Conservation (phyloP, 1,140 invertebrate genomes). For the Heterodera carotae region DNA sequence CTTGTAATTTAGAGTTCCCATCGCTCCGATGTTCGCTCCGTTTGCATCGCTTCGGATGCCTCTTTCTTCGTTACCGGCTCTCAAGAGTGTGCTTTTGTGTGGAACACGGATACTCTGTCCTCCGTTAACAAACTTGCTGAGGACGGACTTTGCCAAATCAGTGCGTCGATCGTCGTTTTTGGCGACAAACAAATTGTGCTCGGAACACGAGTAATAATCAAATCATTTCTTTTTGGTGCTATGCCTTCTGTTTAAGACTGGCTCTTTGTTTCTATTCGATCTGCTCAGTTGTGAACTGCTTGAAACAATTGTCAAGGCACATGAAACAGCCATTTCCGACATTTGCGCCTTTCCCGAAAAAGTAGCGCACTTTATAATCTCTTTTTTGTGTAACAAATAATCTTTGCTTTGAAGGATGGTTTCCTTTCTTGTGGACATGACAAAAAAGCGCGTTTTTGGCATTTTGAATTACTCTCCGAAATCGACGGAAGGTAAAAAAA, state of each 20-base stretch:
- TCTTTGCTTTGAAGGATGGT: constrained; percentile 50
- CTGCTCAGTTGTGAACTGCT: constrained; percentile 77
- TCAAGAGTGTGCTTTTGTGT: constrained; percentile 54
- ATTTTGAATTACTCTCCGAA: constrained; percentile 77
- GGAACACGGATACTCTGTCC: constrained; percentile 48
- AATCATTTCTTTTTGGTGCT: constrained; percentile 11
- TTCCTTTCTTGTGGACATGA: constrained; percentile 77
- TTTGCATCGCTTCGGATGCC: constrained; percentile 84
- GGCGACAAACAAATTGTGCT: constrained; percentile 87
- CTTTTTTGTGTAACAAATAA: constrained; percentile 27
- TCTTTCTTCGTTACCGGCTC: constrained; percentile 65
- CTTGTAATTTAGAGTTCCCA: too few relatives aligned
- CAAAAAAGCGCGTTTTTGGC: constrained; percentile 88
- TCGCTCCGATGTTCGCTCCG: constrained; percentile 80
- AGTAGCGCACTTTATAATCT: constrained; percentile 47
- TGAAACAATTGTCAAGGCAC: constrained; percentile 72
- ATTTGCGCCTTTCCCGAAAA: constrained; percentile 72
- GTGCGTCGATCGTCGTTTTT: constrained; percentile 80
- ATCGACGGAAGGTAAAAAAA: constrained; percentile 30
- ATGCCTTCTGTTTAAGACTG: constrained; percentile 69
- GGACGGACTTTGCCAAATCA: constrained; percentile 52
- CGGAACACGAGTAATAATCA: constrained; percentile 74
- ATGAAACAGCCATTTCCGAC: constrained; percentile 78
- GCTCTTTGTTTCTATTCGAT: constrained; percentile 83
- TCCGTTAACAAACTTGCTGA: constrained; percentile 49